Base-by-base conservation (phyloP, 2,888 invertebrate species). In the Protodeltote pygarga region DNA sequence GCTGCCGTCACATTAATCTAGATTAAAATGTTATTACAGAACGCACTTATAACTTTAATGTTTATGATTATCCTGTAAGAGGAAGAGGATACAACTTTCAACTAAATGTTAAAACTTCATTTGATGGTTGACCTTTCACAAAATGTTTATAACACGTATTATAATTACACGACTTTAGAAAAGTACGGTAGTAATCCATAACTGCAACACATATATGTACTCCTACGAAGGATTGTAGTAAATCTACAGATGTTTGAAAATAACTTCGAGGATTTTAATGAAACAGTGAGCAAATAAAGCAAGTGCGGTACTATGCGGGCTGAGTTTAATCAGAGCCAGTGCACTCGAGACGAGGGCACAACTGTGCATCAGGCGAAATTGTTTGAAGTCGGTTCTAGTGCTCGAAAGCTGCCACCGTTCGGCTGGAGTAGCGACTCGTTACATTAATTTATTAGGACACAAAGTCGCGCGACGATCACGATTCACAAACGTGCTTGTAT, bases 301-400 rank as follows among this genome's bases (percentile, higher is more conserved):
- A 68, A 71, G 39, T 37, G 52, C 42, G 35, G 31, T 4, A 21
- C 14, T 74, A n/a, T n/a, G 46, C 52, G 42, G 66, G 70, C 71
- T 54, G 75, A 76, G 80, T 85, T 86, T 85, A 87, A 87, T 87
- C 87, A 87, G 78, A 75, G 69, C 71, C 83, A 77, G 77, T 72
- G 79, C 81, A 73, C 81, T 82, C 71, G 70, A 80, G 71, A 73
- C 73, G 68, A 81, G 83, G 65, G 70, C 68, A 65, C 68, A 75
- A 77, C 69, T 76, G 71, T 71, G 71, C 73, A 71, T 65, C 78
- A 72, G 74, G 70, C 73, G 72, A 81, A 81, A 82, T 81, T 86
- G 79, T 85, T 83, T 81, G 78, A 81, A 81, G 76, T 69, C 63
- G 66, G 61, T 66, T 78, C 65, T 74, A 79, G 80, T 62, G 59